These are phyloP conservation scores for Sciurus vulgaris DNA, from an alignment of 2,797 vertebrate species.

Conservation along the genomic window DNA sequence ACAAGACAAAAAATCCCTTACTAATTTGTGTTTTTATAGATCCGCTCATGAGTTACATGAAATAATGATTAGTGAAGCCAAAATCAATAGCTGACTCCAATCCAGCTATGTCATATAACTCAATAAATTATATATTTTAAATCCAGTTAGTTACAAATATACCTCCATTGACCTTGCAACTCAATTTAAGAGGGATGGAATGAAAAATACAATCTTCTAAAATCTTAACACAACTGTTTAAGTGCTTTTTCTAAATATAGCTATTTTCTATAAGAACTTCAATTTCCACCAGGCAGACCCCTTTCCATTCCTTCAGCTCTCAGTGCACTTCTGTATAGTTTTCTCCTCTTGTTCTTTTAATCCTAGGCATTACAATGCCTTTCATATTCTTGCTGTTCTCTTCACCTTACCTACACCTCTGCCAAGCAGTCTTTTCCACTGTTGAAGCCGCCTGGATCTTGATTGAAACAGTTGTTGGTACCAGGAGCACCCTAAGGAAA, in stretches of 20 bases:
- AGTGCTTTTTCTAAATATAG: neutral
- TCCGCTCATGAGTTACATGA: constrained; percentile 55
- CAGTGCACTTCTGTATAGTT: neutral
- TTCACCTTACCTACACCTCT: neutral
- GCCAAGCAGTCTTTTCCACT: neutral
- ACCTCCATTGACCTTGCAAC: neutral
- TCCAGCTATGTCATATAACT: neutral
- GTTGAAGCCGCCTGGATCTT: neutral
- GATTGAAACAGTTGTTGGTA: neutral
- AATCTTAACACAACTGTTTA: neutral
- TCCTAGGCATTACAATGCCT: neutral
- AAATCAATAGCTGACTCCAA: neutral
- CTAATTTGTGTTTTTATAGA: neutral
- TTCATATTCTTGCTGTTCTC: neutral
- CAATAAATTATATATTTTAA: constrained; percentile 38
- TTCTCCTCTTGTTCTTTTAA: neutral
- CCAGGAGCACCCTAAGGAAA: neutral
- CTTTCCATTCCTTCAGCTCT: neutral
- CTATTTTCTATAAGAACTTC: neutral
- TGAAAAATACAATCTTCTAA: neutral
- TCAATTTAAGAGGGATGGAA: neutral
- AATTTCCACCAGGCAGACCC: neutral
- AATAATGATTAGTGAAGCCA: constrained; percentile 55
- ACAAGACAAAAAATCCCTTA: neutral
- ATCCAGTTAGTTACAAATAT: neutral